phyloP scores from a whole-genome alignment of 2,888 invertebrate genomes.

The Himalopsyche anomala region DNA sequence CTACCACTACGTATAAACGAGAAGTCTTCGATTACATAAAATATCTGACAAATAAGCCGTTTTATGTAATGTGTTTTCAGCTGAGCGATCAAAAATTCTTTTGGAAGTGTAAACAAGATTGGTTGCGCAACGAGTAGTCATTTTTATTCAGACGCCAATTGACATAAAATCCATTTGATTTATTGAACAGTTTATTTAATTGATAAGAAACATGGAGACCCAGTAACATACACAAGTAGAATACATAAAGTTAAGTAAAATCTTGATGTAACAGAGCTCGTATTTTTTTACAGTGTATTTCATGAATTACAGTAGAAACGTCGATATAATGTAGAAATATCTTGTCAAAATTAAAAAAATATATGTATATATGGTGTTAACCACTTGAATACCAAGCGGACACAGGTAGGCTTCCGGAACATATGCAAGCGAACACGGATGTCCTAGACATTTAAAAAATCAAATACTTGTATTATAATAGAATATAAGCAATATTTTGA shows the following conservation, averaged over 20 bases:
- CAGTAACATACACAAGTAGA: not conserved
- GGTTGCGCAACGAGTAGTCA: not conserved
- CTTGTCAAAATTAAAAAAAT: too few relatives aligned
- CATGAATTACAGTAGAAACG: too few relatives aligned
- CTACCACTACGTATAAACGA: not conserved
- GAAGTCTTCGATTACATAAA: not conserved
- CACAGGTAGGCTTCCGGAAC: too few relatives aligned
- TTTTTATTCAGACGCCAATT: not conserved
- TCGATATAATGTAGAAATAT: too few relatives aligned
- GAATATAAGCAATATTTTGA: too few relatives aligned
- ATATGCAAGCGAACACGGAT: too few relatives aligned
- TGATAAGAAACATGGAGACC: not conserved
- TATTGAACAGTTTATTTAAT: not conserved
- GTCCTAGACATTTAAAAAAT: too few relatives aligned
- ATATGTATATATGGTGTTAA: too few relatives aligned
- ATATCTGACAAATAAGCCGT: not conserved
- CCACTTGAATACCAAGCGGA: too few relatives aligned
- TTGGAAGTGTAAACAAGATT: not conserved
- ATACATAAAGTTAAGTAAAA: not conserved
- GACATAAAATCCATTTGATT: not conserved
- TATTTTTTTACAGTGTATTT: too few relatives aligned
- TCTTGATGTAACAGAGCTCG: too few relatives aligned
- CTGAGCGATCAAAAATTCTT: conserved; percentile 3
- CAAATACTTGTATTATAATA: too few relatives aligned
- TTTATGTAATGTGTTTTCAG: conserved; percentile 15